These are phyloP conservation scores for Chrysolina haemoptera DNA, from an alignment of 2,888 invertebrate species.

Conservation along the genomic window DNA sequence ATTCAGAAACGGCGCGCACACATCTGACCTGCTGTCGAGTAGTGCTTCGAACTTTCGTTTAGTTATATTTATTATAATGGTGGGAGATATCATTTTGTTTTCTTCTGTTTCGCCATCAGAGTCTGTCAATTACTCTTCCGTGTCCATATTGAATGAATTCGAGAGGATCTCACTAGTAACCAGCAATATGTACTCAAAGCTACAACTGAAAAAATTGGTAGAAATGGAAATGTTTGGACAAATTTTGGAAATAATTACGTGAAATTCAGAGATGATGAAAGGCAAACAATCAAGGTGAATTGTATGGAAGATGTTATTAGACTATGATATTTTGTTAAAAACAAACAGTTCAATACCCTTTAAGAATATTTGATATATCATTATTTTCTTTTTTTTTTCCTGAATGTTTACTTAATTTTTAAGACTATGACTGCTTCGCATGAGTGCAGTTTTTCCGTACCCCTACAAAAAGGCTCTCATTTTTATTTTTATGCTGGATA, in stretches of 20 bases:
- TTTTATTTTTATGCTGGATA: neutral
- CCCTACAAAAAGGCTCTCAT: neutral
- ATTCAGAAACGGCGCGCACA: no score
- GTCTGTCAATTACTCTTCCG: no score
- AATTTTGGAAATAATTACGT: neutral
- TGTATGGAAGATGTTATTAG: neutral
- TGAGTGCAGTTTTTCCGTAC: constrained; percentile 3
- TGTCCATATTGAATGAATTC: no score
- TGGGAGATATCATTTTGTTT: no score
- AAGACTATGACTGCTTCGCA: neutral
- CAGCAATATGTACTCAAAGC: neutral
- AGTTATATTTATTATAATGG: neutral
- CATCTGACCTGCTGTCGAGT: neutral
- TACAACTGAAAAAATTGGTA: neutral
- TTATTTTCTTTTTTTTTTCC: neutral
- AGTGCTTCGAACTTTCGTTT: neutral
- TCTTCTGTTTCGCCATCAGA: no score
- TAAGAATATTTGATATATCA: neutral
- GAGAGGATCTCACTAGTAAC: neutral
- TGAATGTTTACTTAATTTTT: neutral
- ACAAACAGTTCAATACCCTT: neutral
- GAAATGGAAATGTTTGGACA: neutral
- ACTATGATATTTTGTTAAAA: neutral
- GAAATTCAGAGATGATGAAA: neutral
- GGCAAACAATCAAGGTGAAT: neutral